Evolutionary conservation across 2,113 vertebrate species (phyloP), one percentile per base, ranked within the genome.

Genomic region (Anarhynchus alexandrinus): DNA sequence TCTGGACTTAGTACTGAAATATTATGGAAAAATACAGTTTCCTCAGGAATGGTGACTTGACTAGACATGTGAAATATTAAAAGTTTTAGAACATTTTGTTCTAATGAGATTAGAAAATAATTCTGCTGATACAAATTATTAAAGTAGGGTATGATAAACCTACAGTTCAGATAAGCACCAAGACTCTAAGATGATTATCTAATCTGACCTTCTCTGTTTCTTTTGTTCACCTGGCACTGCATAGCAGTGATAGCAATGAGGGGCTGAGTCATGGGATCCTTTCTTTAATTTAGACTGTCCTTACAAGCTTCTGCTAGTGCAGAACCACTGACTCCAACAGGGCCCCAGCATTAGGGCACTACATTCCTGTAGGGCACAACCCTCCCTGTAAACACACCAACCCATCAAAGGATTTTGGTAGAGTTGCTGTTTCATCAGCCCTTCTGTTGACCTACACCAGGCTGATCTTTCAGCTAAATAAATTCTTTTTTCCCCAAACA

Each of bases 31-130:
- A 90, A 80, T 25, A 49, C 64, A 47, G 14, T 43, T 86, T 78
- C 23, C 15, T 12, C 25, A 43, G 59, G 59, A 94, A 91, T 30
- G 19, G 57, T 52, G 40, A 21, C 65, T 91, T 84, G 51, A 81
- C 45, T 66, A 73, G 67, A 62, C 22, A 85, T 40, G 11, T n/a
- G 70, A 84, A 91, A 91, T 85, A 91, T 57, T 69, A 34, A 78
- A 72, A 52, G 15, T 20, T 89, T 91, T 69, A 91, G 52, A 27
- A 76, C 38, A 70, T 79, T 87, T 90, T 91, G 47, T 87, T 73
- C 49, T 64, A 86, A 81, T 79, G 59, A 94, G n/a, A 77, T 67
- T 76, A 94, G 47, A 91, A 96, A 89, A 81, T 34, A 87, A 86
- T 87, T 87, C 64, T 93, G 64, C 80, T 94, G 83, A 74, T 64